Base-by-base conservation (phyloP, 2,797 vertebrate species). In the Urosaurus nigricauda region DNA sequence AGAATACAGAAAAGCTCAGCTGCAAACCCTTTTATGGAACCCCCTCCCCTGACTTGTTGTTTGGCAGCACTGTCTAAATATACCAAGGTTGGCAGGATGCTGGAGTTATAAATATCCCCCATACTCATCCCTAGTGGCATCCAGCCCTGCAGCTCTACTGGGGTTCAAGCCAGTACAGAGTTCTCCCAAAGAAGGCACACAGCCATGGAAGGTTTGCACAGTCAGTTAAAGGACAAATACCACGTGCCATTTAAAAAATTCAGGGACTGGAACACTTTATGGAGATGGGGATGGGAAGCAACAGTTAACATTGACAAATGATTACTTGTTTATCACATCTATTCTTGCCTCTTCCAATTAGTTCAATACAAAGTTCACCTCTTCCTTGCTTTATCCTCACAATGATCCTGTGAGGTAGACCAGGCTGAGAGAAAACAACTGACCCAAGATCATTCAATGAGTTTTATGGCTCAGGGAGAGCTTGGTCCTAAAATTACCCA, bases 51-150 rank as follows among this genome's bases (percentile, higher is more conserved):
- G 43, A 37, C 79, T 37, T 70, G 35, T 71, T 80, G 65, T 68
- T 82, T 63, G 84, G 58, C 84, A 58, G 58, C 19, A 37, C 79
- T 40, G 2, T 82, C 84, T 89, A 89, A 89, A 86, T 89, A 86
- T 89, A 89, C 80, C 84, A n/a, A n/a, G 79, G 43, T 56, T 86
- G 84, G 84, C 84, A 89, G 73, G 71, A 85, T 77, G 84, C 29
- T 75, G 71, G 56, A 82, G 84, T 89, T 89, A 89, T 89, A 89
- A 89, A 89, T 89, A 89, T 77, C 60, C n/a, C 71, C 73, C 47
- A 12, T 53, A 68, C 65, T 86, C 84, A 75, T 29, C 35, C 84
- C 58, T 35, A 21, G 26, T 82, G 88, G 73, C 84, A 86, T 77
- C 58, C 79, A 82, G 71, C 79, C 58, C 77, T 47, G 53, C 35